phyloP scores from a whole-genome alignment of 2,888 invertebrate species.

The Thereva nobilitata region DNA sequence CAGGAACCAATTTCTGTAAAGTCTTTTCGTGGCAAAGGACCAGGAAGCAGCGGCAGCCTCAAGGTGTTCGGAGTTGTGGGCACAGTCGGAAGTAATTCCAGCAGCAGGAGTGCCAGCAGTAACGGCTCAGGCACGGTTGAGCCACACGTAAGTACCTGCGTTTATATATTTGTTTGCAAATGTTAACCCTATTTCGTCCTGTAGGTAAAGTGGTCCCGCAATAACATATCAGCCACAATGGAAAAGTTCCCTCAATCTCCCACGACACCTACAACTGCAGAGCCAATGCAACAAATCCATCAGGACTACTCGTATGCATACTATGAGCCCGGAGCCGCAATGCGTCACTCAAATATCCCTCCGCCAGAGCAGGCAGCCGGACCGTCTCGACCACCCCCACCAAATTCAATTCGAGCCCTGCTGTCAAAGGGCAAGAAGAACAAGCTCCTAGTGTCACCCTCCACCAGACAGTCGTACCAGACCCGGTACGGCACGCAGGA shows the following conservation, averaged over 20 bases:
- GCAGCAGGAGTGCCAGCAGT: conserved; percentile 30
- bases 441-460: conserved; percentile 52
- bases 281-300: conserved; percentile 51
- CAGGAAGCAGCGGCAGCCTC: conserved; percentile 17
- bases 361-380: conserved; percentile 59
- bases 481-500: conserved; percentile 67
- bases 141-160: conserved; percentile 23
- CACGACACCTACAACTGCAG: conserved; percentile 44
- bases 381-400: conserved; percentile 51
- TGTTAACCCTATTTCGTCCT: conserved; percentile 8
- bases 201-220: conserved; percentile 61
- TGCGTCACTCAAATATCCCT: conserved; percentile 68
- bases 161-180: not conserved
- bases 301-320: conserved; percentile 82
- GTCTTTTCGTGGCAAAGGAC: conserved; percentile 40
- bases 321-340: conserved; percentile 71
- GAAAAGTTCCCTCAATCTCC: conserved; percentile 60
- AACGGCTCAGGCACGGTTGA: conserved; percentile 13
- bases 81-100: conserved; percentile 18
- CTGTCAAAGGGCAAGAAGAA: conserved; percentile 57
- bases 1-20: conserved; percentile 48
- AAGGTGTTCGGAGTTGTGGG: conserved; percentile 21
- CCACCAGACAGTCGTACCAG: conserved; percentile 67
- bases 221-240: conserved; percentile 64
- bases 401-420: conserved; percentile 55